Evolutionary conservation across 2,888 invertebrate species (phyloP), one percentile per base, ranked within the genome.

Genomic region (Tiliacea citrago): DNA sequence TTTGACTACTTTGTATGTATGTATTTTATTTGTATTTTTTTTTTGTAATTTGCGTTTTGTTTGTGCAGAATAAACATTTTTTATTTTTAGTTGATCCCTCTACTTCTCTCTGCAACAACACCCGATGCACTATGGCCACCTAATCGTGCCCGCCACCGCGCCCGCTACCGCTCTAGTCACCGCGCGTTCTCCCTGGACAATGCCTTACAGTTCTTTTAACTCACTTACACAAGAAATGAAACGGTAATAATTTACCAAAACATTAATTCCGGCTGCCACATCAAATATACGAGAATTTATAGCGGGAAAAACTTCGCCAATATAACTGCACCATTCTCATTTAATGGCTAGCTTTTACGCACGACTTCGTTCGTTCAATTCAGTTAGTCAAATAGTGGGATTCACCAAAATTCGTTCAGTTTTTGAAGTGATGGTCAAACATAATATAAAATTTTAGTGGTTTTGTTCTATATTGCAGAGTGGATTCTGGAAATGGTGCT

Each of bases 401-500:
- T 81, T 61, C 70, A 68, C 68, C 42, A 18, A 81, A 84, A 75
- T 51, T 63, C 70, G 68, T 65, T 65, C 63, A 57, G 42, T 71
- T 57, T 49, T 39, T 63, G 29, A 49, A 84, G 81, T 83, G 80
- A 81, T 63, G 57, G 78, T 66, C 83, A 80, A 83, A 89, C 86
- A 88, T 84, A 83, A 88, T 84, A 83, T 73, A 83, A 83, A 79
- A 88, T 75, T 86, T 81, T 66, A 83, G 83, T 66, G 35, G 51
- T 81, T 83, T 65, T 68, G 66, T 65, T 83, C 58, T 51, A 58
- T 35, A 60, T 49, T 18, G 24, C 58, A 13, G 13, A 55, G 24
- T 47, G 55, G 35, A 61, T 76, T 81, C 45, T 57, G n/a, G 9
- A 49, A 67, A 62, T 35, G 35, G 21, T 13, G 18, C 21, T 13